phyloP scores from a whole-genome alignment of 2,113 vertebrate genomes.

The Stigmatopora argus region DNA sequence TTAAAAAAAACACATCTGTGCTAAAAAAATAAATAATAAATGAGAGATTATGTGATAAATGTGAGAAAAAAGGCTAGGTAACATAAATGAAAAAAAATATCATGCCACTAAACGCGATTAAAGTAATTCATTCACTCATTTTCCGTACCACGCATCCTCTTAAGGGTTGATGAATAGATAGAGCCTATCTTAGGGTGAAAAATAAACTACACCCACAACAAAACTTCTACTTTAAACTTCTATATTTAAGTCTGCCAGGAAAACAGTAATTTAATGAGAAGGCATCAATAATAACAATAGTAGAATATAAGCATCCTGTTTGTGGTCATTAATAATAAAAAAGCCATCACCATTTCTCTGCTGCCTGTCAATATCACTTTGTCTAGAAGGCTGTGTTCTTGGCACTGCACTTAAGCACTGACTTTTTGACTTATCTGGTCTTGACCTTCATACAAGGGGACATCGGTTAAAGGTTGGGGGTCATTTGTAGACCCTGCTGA shows the following conservation, averaged over 20 bases:
- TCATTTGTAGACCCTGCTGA: conserved; percentile 34
- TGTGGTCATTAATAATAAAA: conserved; percentile 73
- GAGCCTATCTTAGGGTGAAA: no score
- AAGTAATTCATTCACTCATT: no score
- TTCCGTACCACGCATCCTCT: no score
- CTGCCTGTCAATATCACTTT: conserved; percentile 65
- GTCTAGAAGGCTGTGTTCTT: conserved; percentile 55
- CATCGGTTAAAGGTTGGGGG: conserved; percentile 36
- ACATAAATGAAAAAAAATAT: no score
- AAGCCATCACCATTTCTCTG: conserved; percentile 57
- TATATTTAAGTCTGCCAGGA: conserved; percentile 56
- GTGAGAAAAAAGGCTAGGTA: no score
- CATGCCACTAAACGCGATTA: no score
- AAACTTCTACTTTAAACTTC: conserved; percentile 45
- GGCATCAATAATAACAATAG: conserved; percentile 56
- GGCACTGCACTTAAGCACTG: conserved; percentile 70
- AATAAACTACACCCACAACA: conserved; percentile 5
- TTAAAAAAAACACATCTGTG: not conserved
- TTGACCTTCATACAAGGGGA: conserved; percentile 58
- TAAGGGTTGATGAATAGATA: no score
- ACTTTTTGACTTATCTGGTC: conserved; percentile 51
- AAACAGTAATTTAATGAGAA: conserved; percentile 59
- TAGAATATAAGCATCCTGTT: conserved; percentile 67
- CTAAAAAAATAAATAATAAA: no score
- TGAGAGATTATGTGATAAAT: no score